Conservation (phyloP, 2,113 vertebrate genomes). For the Herpetotheres cachinnans region DNA sequence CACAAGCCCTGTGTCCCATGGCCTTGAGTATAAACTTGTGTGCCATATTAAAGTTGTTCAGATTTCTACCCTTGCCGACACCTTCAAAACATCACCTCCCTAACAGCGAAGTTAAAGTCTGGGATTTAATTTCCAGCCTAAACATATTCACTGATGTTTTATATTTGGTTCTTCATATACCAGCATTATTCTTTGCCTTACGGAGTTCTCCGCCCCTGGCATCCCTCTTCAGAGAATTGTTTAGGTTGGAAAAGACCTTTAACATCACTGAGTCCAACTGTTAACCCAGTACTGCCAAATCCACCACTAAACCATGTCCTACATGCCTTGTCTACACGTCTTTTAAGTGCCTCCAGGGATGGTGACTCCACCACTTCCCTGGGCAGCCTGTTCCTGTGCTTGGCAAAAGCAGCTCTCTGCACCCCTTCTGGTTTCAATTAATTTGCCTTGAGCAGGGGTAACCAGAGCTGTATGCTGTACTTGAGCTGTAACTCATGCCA, state of each 20-base stretch:
- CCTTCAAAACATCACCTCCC: neutral
- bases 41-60: neutral
- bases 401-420: neutral
- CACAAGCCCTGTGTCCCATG: neutral
- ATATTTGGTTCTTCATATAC: neutral
- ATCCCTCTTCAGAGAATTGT: neutral
- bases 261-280: neutral
- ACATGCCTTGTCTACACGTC: fast-evolving
- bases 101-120: neutral
- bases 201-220: neutral
- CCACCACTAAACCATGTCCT: neutral
- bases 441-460: neutral
- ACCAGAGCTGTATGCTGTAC: neutral
- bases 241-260: neutral
- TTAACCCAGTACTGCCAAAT: neutral
- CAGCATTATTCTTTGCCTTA: neutral
- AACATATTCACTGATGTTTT: neutral
- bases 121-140: neutral
- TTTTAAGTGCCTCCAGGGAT: neutral
- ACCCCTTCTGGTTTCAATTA: neutral
- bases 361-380: neutral
- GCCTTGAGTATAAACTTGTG: neutral
- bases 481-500: neutral
- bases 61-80: neutral
- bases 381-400: neutral